A percentile compares a stretch with the other conserved stretches of the same genome.
Evolutionary conservation across 2,113 vertebrate species (phyloP).

Genomic region (Eurypyga helias): DNA sequence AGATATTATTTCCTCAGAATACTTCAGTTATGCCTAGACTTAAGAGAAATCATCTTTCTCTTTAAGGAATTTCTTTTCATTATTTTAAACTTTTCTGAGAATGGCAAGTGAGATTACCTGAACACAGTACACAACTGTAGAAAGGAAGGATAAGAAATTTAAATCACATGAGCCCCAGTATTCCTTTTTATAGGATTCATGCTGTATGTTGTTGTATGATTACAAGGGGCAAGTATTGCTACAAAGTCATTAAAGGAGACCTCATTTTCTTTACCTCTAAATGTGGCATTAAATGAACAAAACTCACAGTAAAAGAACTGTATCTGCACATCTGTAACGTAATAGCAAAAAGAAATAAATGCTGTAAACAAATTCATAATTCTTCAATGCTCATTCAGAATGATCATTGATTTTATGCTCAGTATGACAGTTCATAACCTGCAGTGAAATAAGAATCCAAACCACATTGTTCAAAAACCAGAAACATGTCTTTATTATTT

Average conservation of each 20-base stretch:
- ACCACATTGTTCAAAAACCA: background rate
- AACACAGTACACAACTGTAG: background rate
- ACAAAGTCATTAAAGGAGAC: background rate
- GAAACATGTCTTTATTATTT: background rate
- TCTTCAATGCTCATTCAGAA: background rate
- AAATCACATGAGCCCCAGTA: background rate
- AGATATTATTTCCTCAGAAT: background rate
- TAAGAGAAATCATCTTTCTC: background rate
- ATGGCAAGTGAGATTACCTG: slow-evolving; percentile 5
- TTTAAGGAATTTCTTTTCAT: background rate
- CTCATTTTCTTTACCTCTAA: background rate
- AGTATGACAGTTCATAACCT: background rate
- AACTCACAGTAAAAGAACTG: background rate
- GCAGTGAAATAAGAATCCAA: slow-evolving; percentile 28
- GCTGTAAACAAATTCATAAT: background rate
- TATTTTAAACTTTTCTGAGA: background rate
- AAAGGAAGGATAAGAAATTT: background rate
- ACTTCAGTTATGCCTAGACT: background rate
- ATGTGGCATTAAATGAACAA: background rate
- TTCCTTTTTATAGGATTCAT: background rate
- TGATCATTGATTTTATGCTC: background rate
- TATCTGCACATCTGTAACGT: background rate
- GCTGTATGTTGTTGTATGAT: background rate
- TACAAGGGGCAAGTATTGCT: background rate
- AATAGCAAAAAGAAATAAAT: background rate